A percentile compares a stretch with the other conserved stretches of the same genome.
Conservation (phyloP, 2,888 invertebrate species). For the Cheilosia scutellata region DNA sequence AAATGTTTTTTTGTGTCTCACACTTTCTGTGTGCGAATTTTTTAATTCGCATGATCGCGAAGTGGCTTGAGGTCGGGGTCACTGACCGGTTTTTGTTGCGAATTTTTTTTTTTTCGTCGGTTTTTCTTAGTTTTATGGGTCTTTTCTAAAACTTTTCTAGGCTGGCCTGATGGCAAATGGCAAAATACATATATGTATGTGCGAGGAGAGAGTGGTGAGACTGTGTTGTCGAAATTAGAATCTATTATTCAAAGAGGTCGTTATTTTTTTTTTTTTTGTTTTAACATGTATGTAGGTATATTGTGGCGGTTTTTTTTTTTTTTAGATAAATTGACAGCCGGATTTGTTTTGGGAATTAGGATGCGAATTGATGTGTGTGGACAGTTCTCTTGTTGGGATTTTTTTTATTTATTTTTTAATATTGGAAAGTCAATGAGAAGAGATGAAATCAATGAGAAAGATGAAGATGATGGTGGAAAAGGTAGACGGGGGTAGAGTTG, state of each 20-base stretch:
- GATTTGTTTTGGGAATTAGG: conserved; percentile 49
- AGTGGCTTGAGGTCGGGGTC: conserved; percentile 39
- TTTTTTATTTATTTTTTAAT: conserved; percentile 49
- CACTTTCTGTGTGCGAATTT: conserved; percentile 38
- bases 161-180: not conserved
- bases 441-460: conserved; percentile 20
- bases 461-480: not conserved
- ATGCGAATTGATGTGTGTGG: conserved; percentile 39
- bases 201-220: conserved; percentile 43
- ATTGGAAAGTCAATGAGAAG: conserved; percentile 38
- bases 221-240: conserved; percentile 36
- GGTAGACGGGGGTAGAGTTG: not conserved
- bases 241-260: conserved; percentile 64
- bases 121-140: not conserved
- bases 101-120: conserved; percentile 40
- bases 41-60: conserved; percentile 37
- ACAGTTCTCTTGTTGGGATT: conserved; percentile 12
- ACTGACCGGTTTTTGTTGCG: conserved; percentile 51
- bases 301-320: not conserved
- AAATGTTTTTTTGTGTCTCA: conserved; percentile 29
- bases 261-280: conserved; percentile 17
- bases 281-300: not conserved
- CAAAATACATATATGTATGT: conserved; percentile 9
- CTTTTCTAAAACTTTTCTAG: conserved; percentile 16
- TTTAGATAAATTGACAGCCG: conserved; percentile 39